phyloP scores from a whole-genome alignment of 2,888 invertebrate genomes.

The Drosophila aldrichi region DNA sequence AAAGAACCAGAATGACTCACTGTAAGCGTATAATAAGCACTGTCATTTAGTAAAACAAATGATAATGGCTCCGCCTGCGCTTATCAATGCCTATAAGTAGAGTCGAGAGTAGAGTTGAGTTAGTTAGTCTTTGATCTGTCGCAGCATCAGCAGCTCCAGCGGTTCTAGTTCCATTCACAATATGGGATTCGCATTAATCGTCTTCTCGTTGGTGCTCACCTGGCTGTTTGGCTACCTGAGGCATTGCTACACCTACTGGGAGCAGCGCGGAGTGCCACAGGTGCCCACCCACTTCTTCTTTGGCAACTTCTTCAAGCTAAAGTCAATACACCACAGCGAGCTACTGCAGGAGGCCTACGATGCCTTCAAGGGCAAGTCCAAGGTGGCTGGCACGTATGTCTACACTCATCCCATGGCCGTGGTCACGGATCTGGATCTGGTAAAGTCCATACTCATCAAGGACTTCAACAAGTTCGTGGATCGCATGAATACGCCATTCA shows the following conservation, averaged over 20 bases:
- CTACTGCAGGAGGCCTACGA: conserved; percentile 71
- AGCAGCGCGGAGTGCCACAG: conserved; percentile 58
- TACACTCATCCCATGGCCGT: conserved; percentile 71
- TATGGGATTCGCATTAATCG: conserved; percentile 62
- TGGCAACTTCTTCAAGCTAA: conserved; percentile 63
- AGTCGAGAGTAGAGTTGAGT: background rate
- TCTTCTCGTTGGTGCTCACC: conserved; percentile 45
- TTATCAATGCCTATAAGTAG: conserved; percentile 25
- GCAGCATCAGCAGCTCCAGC: background rate
- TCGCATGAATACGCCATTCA: conserved; percentile 68
- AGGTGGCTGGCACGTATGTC: conserved; percentile 73
- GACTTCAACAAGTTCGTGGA: conserved; percentile 84
- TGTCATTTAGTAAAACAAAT: conserved; percentile 11
- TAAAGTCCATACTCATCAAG: conserved; percentile 82
- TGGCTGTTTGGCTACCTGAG: conserved; percentile 54
- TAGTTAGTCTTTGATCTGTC: background rate
- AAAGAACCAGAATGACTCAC: background rate
- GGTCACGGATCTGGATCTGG: conserved; percentile 78
- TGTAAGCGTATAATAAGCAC: background rate
- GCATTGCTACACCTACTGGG: conserved; percentile 71
- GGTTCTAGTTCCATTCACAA: background rate
- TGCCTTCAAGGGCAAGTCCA: conserved; percentile 61
- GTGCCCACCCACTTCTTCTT: conserved; percentile 59
- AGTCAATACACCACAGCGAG: conserved; percentile 50
- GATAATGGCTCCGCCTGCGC: conserved; percentile 7